Conservation (phyloP, 2,113 vertebrate species). For the Erinaceus europaeus region DNA sequence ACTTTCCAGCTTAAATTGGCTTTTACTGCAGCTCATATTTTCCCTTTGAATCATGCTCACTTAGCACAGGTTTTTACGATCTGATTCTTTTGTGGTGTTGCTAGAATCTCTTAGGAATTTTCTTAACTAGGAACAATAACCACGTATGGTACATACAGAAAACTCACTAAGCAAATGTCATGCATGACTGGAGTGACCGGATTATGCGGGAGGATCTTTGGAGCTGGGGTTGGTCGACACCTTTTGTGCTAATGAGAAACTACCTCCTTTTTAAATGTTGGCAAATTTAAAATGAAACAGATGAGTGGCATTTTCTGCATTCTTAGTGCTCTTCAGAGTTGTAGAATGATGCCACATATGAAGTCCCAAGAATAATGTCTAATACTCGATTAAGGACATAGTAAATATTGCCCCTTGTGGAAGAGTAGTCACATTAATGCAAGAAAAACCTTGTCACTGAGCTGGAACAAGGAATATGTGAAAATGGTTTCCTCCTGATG, state of each 20-base stretch:
- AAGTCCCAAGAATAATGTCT: neutral
- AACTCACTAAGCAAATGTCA: conserved; percentile 4
- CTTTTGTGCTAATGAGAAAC: no score
- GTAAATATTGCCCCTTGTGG: neutral
- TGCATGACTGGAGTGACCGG: neutral
- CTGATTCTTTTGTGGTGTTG: conserved; percentile 33
- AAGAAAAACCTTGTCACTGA: neutral
- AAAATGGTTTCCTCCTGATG: neutral
- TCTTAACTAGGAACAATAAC: conserved; percentile 38
- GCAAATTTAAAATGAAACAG: neutral
- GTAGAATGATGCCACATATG: neutral
- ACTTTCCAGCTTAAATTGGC: conserved; percentile 67
- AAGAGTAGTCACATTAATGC: neutral
- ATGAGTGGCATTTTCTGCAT: neutral
- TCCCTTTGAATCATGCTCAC: conserved; percentile 73
- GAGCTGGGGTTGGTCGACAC: neutral
- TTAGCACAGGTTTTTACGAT: conserved; percentile 62
- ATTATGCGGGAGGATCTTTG: neutral
- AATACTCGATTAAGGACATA: neutral
- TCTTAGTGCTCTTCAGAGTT: neutral
- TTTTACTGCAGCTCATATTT: conserved; percentile 60
- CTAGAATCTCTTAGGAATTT: conserved; percentile 47
- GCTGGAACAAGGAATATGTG: neutral
- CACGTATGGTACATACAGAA: conserved; percentile 13
- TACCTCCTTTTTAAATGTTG: neutral